Evolutionary conservation across 1,140 invertebrate species (phyloP).

Genomic region (Melipona quadrifasciata): DNA sequence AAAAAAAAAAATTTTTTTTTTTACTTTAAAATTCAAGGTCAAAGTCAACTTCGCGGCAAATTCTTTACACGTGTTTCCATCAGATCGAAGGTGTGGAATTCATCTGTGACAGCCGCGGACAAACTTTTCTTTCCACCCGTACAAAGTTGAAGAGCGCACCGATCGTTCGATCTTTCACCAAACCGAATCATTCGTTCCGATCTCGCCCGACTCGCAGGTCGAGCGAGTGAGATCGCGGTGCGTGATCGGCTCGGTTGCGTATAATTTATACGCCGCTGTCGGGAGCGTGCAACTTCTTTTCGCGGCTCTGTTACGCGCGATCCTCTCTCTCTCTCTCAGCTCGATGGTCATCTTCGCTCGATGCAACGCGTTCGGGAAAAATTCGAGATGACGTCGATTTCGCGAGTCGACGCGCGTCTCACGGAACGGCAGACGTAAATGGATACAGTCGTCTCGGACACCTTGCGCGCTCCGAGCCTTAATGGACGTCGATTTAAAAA

Average conservation of each 20-base stretch:
- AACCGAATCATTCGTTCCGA: neutral
- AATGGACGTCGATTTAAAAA: constrained; percentile 14
- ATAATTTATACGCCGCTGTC: constrained; percentile 35
- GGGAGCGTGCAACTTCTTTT: constrained; percentile 7
- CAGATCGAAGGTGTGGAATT: too few species aligned
- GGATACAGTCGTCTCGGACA: neutral
- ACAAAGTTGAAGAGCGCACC: too few species aligned
- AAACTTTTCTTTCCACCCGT: too few species aligned
- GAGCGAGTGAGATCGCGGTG: neutral
- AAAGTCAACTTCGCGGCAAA: too few species aligned
- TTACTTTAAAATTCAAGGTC: too few species aligned
- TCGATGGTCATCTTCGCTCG: constrained; percentile 8
- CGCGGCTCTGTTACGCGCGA: constrained; percentile 28
- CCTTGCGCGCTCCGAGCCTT: constrained; percentile 8
- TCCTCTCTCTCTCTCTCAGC: constrained; percentile 27
- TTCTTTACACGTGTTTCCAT: too few species aligned
- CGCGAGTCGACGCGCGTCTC: constrained; percentile 10
- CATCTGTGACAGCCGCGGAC: too few species aligned
- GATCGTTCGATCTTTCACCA: neutral
- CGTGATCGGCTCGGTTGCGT: constrained; percentile 2
- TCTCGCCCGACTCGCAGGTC: neutral
- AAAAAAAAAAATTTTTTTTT: too few species aligned
- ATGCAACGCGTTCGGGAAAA: too few species aligned
- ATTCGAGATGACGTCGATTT: neutral
- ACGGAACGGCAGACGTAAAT: constrained; percentile 12